These are phyloP conservation scores for Antechinus stuartii DNA, from an alignment of 2,113 vertebrate genomes.

Conservation along the genomic window DNA sequence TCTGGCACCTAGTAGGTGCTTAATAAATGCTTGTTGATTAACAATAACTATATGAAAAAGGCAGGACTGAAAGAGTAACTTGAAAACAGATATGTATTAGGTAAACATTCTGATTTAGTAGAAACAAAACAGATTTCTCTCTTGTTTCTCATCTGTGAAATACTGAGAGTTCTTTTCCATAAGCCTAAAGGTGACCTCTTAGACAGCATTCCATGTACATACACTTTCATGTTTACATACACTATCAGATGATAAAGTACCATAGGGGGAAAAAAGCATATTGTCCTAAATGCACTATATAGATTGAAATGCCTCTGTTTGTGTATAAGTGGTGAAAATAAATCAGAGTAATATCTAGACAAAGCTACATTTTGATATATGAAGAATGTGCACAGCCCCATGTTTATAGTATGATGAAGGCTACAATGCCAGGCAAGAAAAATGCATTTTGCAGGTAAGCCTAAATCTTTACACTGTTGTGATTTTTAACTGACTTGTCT, in stretches of 20 bases:
- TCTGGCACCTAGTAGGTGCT: background rate
- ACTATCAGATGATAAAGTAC: slow-evolving; percentile 80
- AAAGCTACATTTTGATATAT: slow-evolving; percentile 83
- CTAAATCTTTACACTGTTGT: slow-evolving; percentile 80
- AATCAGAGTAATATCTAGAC: slow-evolving; percentile 84
- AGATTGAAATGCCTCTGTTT: slow-evolving; percentile 78
- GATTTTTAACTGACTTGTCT: slow-evolving; percentile 83
- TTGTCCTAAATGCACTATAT: slow-evolving; percentile 75
- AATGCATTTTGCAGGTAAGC: slow-evolving; percentile 79
- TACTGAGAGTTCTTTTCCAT: slow-evolving; percentile 29
- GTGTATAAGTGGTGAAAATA: slow-evolving; percentile 81
- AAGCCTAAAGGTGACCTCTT: slow-evolving; percentile 79
- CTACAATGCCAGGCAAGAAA: slow-evolving; percentile 81
- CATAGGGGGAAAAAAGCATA: slow-evolving; percentile 64
- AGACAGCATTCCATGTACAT: slow-evolving; percentile 57
- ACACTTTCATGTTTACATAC: slow-evolving; percentile 57
- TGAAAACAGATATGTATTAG: slow-evolving; percentile 51
- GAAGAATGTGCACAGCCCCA: slow-evolving; percentile 77
- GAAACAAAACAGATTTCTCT: slow-evolving; percentile 31
- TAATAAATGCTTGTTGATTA: background rate
- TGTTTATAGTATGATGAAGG: slow-evolving; percentile 81
- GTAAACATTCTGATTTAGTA: slow-evolving; percentile 52
- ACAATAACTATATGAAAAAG: slow-evolving; percentile 21
- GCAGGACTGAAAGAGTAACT: slow-evolving; percentile 17
- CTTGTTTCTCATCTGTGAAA: slow-evolving; percentile 55